Conservation (phyloP, 1,140 invertebrate genomes). For the Tetraneura akinire region DNA sequence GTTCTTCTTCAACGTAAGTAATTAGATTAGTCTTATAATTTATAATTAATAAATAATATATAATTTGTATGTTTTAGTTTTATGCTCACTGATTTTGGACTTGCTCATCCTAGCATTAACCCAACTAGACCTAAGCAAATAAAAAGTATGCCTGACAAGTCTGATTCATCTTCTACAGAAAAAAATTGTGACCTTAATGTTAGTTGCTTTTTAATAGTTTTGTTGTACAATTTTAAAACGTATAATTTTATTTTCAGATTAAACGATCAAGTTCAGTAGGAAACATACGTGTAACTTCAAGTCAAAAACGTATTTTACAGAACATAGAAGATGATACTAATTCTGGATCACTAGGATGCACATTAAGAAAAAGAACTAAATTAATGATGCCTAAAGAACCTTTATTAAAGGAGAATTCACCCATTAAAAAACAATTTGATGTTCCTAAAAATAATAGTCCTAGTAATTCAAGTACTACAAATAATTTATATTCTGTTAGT, state of each 20-base stretch:
- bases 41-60: neutral
- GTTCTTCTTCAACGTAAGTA: slow-evolving; percentile 70
- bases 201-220: neutral
- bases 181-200: slow-evolving; percentile 15
- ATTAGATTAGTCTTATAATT: neutral
- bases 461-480: slow-evolving; percentile 23
- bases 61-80: slow-evolving; percentile 61
- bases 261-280: slow-evolving; percentile 30
- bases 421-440: slow-evolving; percentile 47
- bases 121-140: slow-evolving; percentile 29
- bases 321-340: slow-evolving; percentile 39
- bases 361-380: slow-evolving; percentile 45
- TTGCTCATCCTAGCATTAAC: slow-evolving; percentile 66
- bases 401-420: slow-evolving; percentile 52
- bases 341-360: slow-evolving; percentile 38
- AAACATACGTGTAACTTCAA: slow-evolving; percentile 21
- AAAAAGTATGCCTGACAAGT: neutral
- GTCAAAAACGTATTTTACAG: slow-evolving; percentile 45
- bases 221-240: neutral
- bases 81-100: slow-evolving; percentile 84
- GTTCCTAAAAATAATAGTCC: slow-evolving; percentile 35
- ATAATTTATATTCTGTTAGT: slow-evolving; percentile 37
- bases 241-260: slow-evolving; percentile 15
- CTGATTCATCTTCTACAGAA: neutral
- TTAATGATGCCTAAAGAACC: slow-evolving; percentile 48